Conservation (phyloP, 2,113 vertebrate species). For the Sturnus vulgaris region DNA sequence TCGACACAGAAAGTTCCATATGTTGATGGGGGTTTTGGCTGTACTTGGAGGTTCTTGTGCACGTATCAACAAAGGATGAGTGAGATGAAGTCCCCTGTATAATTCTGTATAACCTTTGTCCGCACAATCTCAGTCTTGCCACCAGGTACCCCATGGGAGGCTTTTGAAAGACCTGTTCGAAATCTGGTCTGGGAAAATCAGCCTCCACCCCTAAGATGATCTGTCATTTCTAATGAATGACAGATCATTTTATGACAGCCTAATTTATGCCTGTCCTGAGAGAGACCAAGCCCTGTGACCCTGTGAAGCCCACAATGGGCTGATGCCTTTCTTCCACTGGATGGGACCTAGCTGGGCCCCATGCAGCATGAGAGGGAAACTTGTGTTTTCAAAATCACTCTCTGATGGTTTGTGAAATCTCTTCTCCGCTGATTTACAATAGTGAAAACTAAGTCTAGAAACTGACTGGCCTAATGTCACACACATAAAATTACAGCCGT, state of each 20-base stretch:
- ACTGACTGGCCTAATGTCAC: background rate
- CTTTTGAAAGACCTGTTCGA: background rate
- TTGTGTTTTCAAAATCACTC: accelerated
- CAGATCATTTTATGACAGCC: background rate
- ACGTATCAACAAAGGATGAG: accelerated
- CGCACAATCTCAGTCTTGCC: accelerated
- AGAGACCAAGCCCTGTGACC: background rate
- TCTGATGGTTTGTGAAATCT: background rate
- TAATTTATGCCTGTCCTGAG: background rate
- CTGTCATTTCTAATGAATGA: background rate
- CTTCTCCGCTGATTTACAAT: background rate
- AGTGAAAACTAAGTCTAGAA: background rate
- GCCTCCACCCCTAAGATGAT: background rate
- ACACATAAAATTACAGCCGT: background rate
- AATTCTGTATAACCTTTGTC: accelerated
- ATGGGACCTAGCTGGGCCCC: accelerated
- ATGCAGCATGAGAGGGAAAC: accelerated
- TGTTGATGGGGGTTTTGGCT: accelerated
- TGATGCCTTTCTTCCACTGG: too few species aligned
- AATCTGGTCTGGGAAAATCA: background rate
- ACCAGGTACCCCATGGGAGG: background rate
- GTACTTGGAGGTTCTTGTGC: too few species aligned
- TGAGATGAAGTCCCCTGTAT: background rate
- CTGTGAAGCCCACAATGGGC: accelerated
- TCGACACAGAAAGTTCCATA: accelerated